Base-by-base conservation (phyloP, 2,888 invertebrate species). In the Macropis europaea region DNA sequence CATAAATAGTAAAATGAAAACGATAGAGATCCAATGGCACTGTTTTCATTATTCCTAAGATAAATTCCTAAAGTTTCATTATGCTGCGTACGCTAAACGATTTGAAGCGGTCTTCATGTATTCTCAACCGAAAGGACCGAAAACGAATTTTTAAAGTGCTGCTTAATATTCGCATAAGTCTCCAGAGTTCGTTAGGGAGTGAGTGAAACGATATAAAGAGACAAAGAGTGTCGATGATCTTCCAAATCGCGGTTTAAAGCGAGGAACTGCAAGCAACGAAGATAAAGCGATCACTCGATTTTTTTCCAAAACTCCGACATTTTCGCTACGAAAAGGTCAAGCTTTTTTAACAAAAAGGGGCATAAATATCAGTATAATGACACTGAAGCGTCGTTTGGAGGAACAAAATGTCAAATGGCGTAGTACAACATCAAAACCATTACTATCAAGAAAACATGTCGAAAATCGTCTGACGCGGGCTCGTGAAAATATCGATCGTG, bases 141-240 rank as follows among this genome's bases (percentile, higher is more conserved):
- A 69, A 66, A 48, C 60, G 48, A 52, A 43, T 28, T 48, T 32
- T 53, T 7, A n/a, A 45, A 13, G 56, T 40, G 66, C 56, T 19
- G 70, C 73, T 17, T 54, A 66, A 48, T 68, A 54, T 30, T 26
- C 68, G 56, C 47, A 36, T 6, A 69, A 60, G 57, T 67, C 70
- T 15, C 47, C 56, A 24, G 34, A 32, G 32, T 73, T 73, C 30
- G 56, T 72, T 9, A 34, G 11, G 9, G 72, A 76, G 72, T 76
- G 57, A 63, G 48, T 78, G 32, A 43, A 62, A 30, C 63, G 70
- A 15, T 74, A 52, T 52, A 45, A 26, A 42, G 53, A 70, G n/a
- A 7, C 26, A 42, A 74, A 72, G 26, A 54, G 45, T 38, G 56
- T 68, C 6, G 72, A 76, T 28, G 71, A 78, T n/a, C 42, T 73